Conservation (phyloP, 1,140 invertebrate species). For the Rhopalosiphum padi region DNA sequence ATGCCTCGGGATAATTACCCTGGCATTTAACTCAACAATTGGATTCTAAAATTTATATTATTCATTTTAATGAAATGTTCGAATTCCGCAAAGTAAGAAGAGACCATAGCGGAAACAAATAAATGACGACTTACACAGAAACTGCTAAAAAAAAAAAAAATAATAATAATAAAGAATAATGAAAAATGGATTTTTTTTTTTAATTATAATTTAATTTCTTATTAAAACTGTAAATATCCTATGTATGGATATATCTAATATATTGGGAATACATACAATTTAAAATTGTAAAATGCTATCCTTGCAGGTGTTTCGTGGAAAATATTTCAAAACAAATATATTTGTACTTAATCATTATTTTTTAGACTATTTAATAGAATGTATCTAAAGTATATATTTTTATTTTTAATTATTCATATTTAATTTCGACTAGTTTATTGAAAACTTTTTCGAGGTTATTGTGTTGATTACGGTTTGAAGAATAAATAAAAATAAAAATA, state of each 20-base stretch:
- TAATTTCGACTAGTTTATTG: neutral
- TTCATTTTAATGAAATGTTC: neutral
- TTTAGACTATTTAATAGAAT: neutral
- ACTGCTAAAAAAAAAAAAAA: neutral
- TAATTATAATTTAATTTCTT: neutral
- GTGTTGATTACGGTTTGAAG: neutral
- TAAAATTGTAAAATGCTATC: neutral
- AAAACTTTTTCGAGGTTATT: neutral
- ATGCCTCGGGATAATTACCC: neutral
- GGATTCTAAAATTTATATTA: slow-evolving; percentile 17
- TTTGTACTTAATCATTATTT: neutral
- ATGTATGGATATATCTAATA: neutral
- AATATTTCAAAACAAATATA: neutral
- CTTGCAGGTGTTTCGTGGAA: neutral
- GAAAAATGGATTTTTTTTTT: neutral
- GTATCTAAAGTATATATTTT: neutral
- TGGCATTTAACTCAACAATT: neutral
- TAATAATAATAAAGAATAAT: neutral
- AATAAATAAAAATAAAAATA: neutral
- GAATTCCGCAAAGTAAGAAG: neutral
- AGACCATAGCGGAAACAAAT: neutral
- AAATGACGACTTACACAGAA: neutral
- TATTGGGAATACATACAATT: neutral
- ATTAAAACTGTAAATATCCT: neutral
- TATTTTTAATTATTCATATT: neutral